phyloP scores from a whole-genome alignment of 2,888 invertebrate genomes.

The Tuberolachnus salignus region DNA sequence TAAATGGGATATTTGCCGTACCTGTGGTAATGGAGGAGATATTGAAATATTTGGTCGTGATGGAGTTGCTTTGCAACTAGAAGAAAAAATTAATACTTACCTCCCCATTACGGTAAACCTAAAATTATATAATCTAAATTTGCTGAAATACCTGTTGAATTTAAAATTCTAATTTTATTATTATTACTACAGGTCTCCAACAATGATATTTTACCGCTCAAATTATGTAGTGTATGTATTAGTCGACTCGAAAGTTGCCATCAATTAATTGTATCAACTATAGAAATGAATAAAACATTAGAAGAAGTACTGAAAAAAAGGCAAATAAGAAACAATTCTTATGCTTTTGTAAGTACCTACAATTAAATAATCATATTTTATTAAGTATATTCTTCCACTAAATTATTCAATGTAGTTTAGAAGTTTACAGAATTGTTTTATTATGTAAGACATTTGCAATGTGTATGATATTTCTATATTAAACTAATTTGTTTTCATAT shows the following conservation, averaged over 20 bases:
- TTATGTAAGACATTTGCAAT: background rate
- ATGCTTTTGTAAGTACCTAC: conserved; percentile 42
- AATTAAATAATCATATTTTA: no score
- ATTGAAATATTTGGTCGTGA: conserved; percentile 52
- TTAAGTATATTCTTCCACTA: no score
- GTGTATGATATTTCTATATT: background rate
- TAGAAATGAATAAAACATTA: conserved; percentile 53
- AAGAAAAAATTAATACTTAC: conserved; percentile 52
- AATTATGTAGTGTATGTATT: conserved; percentile 45
- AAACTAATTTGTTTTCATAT: conserved; percentile 3
- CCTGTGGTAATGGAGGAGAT: conserved; percentile 41
- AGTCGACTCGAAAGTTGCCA: conserved; percentile 48
- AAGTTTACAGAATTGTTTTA: background rate
- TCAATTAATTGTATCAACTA: conserved; percentile 41
- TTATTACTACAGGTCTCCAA: conserved; percentile 29
- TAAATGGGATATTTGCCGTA: conserved; percentile 48
- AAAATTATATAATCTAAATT: background rate
- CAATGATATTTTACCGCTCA: conserved; percentile 44
- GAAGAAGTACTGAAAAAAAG: conserved; percentile 48
- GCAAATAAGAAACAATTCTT: conserved; percentile 48
- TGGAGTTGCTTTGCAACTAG: conserved; percentile 46
- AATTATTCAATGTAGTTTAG: no score
- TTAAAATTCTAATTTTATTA: background rate
- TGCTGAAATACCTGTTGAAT: background rate
- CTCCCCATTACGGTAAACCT: conserved; percentile 45